Conservation (phyloP, 37 sponge, comb jelly and placozoan genomes). For the Spongia lamella region DNA sequence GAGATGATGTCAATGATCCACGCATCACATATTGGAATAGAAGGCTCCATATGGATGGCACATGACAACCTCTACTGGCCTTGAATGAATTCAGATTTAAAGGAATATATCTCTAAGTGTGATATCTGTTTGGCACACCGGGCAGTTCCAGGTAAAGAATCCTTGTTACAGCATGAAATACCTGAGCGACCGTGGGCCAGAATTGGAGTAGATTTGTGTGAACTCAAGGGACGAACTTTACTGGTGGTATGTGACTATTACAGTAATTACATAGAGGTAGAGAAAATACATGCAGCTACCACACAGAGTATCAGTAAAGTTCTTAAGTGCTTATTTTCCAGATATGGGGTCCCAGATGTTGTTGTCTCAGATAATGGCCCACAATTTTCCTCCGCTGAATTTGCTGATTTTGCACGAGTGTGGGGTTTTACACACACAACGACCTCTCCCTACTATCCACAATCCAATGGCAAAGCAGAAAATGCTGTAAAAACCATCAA, state of each 20-base stretch:
- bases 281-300: neutral
- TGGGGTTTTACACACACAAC: conserved; percentile 36
- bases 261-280: neutral
- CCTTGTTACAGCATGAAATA: conserved; percentile 29
- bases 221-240: neutral
- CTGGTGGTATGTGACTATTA: neutral
- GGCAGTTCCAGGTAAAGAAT: neutral
- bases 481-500: conserved; percentile 58
- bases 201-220: conserved; percentile 14
- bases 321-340: conserved; percentile 14
- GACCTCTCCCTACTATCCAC: conserved; percentile 32
- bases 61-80: conserved; percentile 47
- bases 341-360: conserved; percentile 28
- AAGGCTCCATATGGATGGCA: conserved; percentile 22
- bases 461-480: conserved; percentile 57
- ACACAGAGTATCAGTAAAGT: neutral
- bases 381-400: conserved; percentile 35
- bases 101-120: conserved; percentile 26
- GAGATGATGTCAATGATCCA: conserved; percentile 19
- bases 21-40: conserved; percentile 27
- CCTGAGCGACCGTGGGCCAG: conserved; percentile 24
- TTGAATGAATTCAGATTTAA: conserved; percentile 11
- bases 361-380: conserved; percentile 37
- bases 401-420: conserved; percentile 18
- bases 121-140: conserved; percentile 7